Conservation (phyloP, 2,888 invertebrate species). For the Microplitis manilae region DNA sequence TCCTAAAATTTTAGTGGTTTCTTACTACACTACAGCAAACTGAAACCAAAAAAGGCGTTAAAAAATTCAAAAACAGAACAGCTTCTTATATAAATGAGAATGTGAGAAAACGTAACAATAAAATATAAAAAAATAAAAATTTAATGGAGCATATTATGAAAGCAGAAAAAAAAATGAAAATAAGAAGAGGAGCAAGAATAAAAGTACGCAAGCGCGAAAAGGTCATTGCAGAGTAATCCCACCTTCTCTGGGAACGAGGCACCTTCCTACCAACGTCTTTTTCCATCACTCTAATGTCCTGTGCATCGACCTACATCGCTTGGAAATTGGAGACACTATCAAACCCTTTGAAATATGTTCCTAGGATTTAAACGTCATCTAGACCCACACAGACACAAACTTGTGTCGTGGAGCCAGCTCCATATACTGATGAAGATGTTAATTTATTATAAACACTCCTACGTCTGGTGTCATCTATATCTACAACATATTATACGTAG, state of each 20-base stretch:
- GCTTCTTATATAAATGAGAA: background rate
- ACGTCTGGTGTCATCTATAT: background rate
- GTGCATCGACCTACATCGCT: slow-evolving; percentile 35
- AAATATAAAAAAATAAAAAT: slow-evolving; percentile 13
- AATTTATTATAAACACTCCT: slow-evolving; percentile 1
- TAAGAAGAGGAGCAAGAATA: background rate
- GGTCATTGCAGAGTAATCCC: slow-evolving; percentile 37
- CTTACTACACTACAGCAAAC: background rate
- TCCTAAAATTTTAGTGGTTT: background rate
- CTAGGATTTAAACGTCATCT: background rate
- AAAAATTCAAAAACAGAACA: background rate
- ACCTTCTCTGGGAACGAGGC: slow-evolving; percentile 4
- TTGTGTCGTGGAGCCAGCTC: background rate
- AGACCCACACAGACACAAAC: background rate
- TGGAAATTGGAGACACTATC: slow-evolving; percentile 19
- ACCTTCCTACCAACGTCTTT: slow-evolving; percentile 26
- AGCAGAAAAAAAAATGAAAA: slow-evolving; percentile 8
- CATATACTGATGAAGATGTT: background rate
- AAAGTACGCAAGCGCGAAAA: slow-evolving; percentile 39
- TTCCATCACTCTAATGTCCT: slow-evolving; percentile 15
- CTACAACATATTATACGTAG: background rate
- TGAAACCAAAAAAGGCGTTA: background rate
- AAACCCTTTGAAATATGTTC: slow-evolving; percentile 4
- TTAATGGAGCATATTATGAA: background rate
- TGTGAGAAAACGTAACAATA: background rate